Evolutionary conservation across 2,797 vertebrate species (phyloP).

Genomic region (Jordanella pulchra): DNA sequence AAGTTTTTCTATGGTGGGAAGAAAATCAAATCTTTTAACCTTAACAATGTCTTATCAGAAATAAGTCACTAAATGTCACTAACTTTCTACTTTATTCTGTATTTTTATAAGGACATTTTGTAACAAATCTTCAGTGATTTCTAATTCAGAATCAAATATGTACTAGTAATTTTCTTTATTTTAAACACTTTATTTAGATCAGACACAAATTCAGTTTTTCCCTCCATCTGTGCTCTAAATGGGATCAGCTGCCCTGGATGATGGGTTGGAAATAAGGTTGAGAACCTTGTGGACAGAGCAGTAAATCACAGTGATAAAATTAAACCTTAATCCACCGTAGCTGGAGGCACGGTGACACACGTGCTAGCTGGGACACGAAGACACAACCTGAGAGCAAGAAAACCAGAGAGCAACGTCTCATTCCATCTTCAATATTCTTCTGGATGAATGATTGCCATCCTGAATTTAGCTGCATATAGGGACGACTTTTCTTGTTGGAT

Average conservation of each 20-base stretch:
- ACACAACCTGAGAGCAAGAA: slow-evolving; percentile 50
- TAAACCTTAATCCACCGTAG: slow-evolving; percentile 38
- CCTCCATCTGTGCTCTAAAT: slow-evolving; percentile 1
- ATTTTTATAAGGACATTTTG: neutral
- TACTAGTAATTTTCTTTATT: neutral
- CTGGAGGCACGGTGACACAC: slow-evolving; percentile 25
- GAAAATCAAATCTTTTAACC: neutral
- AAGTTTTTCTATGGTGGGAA: neutral
- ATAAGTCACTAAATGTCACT: too few species aligned
- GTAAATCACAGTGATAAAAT: slow-evolving; percentile 61
- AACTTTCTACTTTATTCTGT: neutral
- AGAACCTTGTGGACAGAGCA: slow-evolving; percentile 32
- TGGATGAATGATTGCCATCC: slow-evolving; percentile 11
- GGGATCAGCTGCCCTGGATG: neutral
- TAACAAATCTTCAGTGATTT: neutral
- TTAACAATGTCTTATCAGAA: too few species aligned
- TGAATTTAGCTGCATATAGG: slow-evolving; percentile 6
- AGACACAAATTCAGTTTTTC: slow-evolving; percentile 9
- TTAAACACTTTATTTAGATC: neutral
- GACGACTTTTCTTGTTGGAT: neutral
- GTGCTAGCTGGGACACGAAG: slow-evolving; percentile 18
- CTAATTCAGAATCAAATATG: neutral
- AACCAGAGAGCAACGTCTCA: slow-evolving; percentile 14
- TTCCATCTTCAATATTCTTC: slow-evolving; percentile 14
- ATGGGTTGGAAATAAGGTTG: slow-evolving; percentile 25